Conservation (phyloP, 2,888 invertebrate species). For the Watsonalla binaria region DNA sequence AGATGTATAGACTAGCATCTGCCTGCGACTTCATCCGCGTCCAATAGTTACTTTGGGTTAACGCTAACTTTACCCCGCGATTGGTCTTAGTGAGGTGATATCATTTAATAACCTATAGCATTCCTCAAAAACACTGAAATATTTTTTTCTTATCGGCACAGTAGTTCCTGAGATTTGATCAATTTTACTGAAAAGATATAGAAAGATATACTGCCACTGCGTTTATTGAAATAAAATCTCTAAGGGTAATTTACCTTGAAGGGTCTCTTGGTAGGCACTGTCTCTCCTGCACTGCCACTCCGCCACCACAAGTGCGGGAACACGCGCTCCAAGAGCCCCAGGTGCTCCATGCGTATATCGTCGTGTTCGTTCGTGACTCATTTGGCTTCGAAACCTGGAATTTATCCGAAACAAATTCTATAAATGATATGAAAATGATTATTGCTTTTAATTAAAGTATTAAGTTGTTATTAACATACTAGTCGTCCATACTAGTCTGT, state of each 20-base stretch:
- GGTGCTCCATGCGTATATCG: constrained; percentile 80
- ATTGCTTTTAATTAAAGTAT: background rate
- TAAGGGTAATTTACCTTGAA: constrained; percentile 52
- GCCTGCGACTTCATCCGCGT: no score
- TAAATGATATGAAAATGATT: background rate
- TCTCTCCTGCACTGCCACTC: constrained; percentile 84
- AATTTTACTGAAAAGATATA: no score
- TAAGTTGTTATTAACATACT: no score
- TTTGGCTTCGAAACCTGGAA: constrained; percentile 27
- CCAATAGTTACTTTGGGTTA: no score
- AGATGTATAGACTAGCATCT: no score
- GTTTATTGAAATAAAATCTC: constrained; percentile 1
- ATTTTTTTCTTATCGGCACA: no score
- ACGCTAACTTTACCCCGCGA: no score
- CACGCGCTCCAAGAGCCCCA: constrained; percentile 88
- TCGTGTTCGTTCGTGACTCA: constrained; percentile 50
- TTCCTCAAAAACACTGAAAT: no score
- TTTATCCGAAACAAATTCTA: background rate
- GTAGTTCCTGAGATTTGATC: no score
- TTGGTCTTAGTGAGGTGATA: no score
- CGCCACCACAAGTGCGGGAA: constrained; percentile 86
- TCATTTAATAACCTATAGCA: no score
- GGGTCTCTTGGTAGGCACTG: constrained; percentile 80
- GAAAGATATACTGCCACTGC: background rate
- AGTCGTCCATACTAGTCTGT: no score